Base-by-base conservation (phyloP, 1,140 invertebrate genomes). In the Drosophila sproati region DNA sequence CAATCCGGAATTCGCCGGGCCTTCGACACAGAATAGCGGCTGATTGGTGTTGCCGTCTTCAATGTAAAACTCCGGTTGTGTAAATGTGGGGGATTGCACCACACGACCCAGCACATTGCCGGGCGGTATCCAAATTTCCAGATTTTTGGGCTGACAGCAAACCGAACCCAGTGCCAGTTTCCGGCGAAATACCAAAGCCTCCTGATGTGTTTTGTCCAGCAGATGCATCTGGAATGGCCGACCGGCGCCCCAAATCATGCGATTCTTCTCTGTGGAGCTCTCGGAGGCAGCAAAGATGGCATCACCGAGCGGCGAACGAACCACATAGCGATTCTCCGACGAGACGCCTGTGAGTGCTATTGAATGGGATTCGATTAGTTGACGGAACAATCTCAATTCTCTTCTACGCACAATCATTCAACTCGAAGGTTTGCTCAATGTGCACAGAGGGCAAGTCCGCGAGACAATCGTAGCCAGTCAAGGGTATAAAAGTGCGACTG, bases 261-360 rank as follows among this genome's bases (percentile, higher is more conserved):
- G 92, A 79, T 95, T 93, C 0, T 93, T 93, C 1, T 92, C 78
- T 2, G 92, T 93, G 0, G 95, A 95, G 5, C 92, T 93, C 79
- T 95, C 95, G 31, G 93, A 94, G 20, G 94, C 95, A 45, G 95
- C 94, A 77, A 94, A 95, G 20, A 95, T 86, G 2, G 95, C 94
- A 73, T 95, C 95, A 3, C 95, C 94, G 35, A 94, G 90, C 0
- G 95, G 95, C 2, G 95, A 94, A 76, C 94, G 93, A 2, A 96
- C 92, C 63, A 94, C 94, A 89, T 95, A 96, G 35, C 95, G 93
- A 82, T 95, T 95, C 90, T 95, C 95, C 0, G 95, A 95, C 2
- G 92, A 91, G 0, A 93, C 88, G 0, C 73, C 82, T 10, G 91
- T 92, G 2, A 92, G 76, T 20, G 90, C 91, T 92, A n/a, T 35